Base-by-base conservation (phyloP, 1,140 invertebrate species). In the Drosophila yakuba region DNA sequence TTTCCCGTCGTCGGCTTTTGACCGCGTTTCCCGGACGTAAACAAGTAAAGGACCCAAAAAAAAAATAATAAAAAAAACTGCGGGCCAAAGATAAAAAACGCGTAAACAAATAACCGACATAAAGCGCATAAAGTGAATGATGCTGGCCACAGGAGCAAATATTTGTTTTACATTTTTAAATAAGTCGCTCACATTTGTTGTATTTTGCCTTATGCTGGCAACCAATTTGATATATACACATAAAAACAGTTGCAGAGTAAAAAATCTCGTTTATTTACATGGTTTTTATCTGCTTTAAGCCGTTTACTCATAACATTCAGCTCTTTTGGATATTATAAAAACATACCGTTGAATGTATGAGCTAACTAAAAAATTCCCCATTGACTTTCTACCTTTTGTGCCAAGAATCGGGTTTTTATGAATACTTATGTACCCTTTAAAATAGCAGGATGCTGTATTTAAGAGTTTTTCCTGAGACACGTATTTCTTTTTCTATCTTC, bases 101-200 rank as follows among this genome's bases (percentile, higher is more conserved):
- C 45, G 67, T 56, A 68, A 51, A 74, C 55, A 60, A 78, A 74
- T 67, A 73, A 64, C 55, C 54, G 54, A 48, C 58, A 57, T 48
- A 64, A 77, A 71, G 67, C 59, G 44, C 51, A 71, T 71, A 71
- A 58, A 72, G 66, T 32, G 68, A 72, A 72, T 71, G 28, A 60
- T 57, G 83, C 57, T 82, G 63, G 64, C 82, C 69, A 67, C 82
- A 85, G 74, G 74, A 55, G 56, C 79, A 86, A 86, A 86, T 83
- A 88, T 86, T 86, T 86, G 61, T 83, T 88, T 88, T 79, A 88
- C 62, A 83, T 86, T 79, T 88, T 86, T 79, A 79, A 86, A 88
- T 83, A 88, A 86, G 69, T 83, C 84, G 48, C 78, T 43, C 56
- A 68, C 63, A 76, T 86, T 78, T 88, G 61, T 68, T 64, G 47